Evolutionary conservation across 1,140 invertebrate genomes (phyloP), one percentile per base, ranked within the genome.

Genomic region (Marisa cornuarietis): DNA sequence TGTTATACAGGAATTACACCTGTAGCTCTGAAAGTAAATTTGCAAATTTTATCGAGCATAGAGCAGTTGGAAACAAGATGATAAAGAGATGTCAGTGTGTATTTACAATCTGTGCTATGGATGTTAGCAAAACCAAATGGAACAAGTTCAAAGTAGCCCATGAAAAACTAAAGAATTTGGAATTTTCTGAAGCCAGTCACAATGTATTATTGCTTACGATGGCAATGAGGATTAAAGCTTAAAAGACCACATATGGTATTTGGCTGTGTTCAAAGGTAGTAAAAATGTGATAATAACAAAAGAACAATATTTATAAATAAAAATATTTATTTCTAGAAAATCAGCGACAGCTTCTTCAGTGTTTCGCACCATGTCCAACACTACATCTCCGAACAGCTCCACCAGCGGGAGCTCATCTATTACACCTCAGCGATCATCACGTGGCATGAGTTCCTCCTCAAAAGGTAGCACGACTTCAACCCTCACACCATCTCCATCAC

Each of bases 321-420:
- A 54, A 49, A 16, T 71, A 26, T 62, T 76, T 79, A 51, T 73
- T 52, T 52, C 68, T 66, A 81, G 86, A 18, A 88, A 86, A 66
- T 82, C 86, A 10, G 26, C 80, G 26, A 82, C 83, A 20, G 79
- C 86, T 26, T 85, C 88, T 22, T 83, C 84, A 68, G 85, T 81
- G 69, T 87, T 88, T 75, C 83, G 84, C 31, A 86, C 83, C 76
- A 86, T 84, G 66, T 88, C 88, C 24, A 88, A 85, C 66, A 90
- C 88, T 42, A 90, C 88, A 7, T 90, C 89, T n/a, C 88, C 89
- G 4, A 88, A 90, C 83, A 89, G 88, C 81, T 90, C 88, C 58
- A 88, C 88, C 26, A 90, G 88, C 79, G 88, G 88, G 9, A 90
- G 88, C 81, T 90, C 89, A 24, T 89, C 89, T 18, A 83, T 88